phyloP scores from a whole-genome alignment of 2,797 vertebrate species.

The Enteromius mattozi region DNA sequence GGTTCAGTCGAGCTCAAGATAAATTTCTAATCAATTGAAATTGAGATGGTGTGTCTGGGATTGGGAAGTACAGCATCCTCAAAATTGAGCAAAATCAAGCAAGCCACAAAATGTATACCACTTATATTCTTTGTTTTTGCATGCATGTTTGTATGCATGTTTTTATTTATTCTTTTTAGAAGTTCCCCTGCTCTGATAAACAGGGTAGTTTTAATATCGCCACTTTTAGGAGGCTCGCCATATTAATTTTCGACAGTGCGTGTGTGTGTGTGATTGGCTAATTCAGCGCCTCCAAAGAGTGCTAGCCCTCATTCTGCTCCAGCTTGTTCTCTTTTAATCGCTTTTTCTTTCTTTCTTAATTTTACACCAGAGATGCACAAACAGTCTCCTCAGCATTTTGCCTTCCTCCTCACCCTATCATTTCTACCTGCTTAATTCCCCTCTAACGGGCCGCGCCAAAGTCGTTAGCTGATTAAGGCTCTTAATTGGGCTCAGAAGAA shows the following conservation, averaged over 20 bases:
- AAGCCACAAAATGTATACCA: too few relatives aligned
- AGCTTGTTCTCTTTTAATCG: slow-evolving; percentile 70
- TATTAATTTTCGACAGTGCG: slow-evolving; percentile 45
- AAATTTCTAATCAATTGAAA: background rate
- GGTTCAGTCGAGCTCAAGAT: background rate
- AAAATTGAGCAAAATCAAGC: background rate
- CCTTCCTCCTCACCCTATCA: slow-evolving; percentile 74
- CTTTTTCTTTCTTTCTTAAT: slow-evolving; percentile 75
- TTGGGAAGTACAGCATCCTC: background rate
- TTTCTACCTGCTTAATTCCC: slow-evolving; percentile 80
- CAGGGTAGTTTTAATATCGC: slow-evolving; percentile 42
- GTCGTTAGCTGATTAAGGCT: slow-evolving; percentile 84
- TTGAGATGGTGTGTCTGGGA: background rate
- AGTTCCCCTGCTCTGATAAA: slow-evolving; percentile 18
- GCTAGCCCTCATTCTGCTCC: slow-evolving; percentile 37
- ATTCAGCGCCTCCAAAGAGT: slow-evolving; percentile 50
- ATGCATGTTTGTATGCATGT: background rate
- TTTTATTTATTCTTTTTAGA: background rate
- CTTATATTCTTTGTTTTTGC: background rate
- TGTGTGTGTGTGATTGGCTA: slow-evolving; percentile 48
- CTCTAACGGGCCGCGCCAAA: slow-evolving; percentile 79
- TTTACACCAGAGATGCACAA: slow-evolving; percentile 78
- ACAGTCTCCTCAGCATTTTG: slow-evolving; percentile 80
- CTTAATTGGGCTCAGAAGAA: slow-evolving; percentile 79
- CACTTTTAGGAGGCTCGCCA: slow-evolving; percentile 40